Evolutionary conservation across 2,797 vertebrate species (phyloP), one percentile per base, ranked within the genome.

Genomic region (Onychomys torridus): DNA sequence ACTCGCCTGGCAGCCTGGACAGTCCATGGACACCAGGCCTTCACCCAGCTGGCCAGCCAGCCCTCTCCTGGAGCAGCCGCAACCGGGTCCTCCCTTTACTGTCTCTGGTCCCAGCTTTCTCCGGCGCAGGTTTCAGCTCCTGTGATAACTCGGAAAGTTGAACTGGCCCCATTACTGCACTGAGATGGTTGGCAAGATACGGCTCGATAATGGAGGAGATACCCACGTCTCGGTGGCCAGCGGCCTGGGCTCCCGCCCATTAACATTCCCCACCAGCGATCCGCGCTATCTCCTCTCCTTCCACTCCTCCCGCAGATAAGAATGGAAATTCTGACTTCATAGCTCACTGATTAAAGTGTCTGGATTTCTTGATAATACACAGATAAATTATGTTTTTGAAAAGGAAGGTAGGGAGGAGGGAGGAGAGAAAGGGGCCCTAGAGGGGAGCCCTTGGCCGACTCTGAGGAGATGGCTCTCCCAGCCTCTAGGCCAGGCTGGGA

Each of bases 251-350:
- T 98, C 98, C 98, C 98, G 98, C 98, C 99, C 99, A 99, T 99
- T 99, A 99, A 99, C 99, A 99, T 99, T 99, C 99, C 99, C 99
- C 99, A 99, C 99, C 99, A 99, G 99, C 99, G 99, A 99, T 99
- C 99, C 98, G 98, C 99, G 99, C 99, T 99, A 99, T 99, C 99
- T 99, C 99, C 99, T 99, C 99, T 99, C 99, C 99, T 99, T 99
- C 99, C 99, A 99, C 99, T 99, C 99, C 99, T 99, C 99, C 99
- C 99, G 99, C 99, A 99, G 99, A 99, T 99, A 99, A 99, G 99
- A 99, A 99, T 99, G 99, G 99, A 99, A 99, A 99, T 99, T 99
- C 99, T 99, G 99, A 99, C 99, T 99, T 99, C 99, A 99, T 99
- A 99, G 99, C 99, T 99, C 99, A 99, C 99, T 99, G 99, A 99